Base-by-base conservation (phyloP, 2,888 invertebrate genomes). In the Nymphalis urticae region DNA sequence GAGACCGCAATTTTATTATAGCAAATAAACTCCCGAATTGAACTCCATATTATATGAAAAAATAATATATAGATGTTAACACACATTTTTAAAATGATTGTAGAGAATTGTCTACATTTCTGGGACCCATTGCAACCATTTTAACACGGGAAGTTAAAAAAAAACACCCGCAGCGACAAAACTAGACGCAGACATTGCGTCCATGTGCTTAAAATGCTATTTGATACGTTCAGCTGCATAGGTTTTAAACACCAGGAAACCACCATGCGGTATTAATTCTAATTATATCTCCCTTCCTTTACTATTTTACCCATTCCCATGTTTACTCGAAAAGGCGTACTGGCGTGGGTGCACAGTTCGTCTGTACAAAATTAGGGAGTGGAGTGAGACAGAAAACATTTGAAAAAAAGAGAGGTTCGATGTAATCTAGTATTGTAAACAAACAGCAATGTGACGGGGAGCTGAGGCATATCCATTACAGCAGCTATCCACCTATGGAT, bases 301-400 rank as follows among this genome's bases (percentile, higher is more conserved):
- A 86, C 87, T 92, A 91, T 92, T 58, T 91, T 91, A 81, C 83
- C 81, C 85, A 89, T 89, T 87, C 85, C 86, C 81, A 82, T 92
- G 90, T 92, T 92, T 91, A 90, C 90, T 85, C 85, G 82, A 86
- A 88, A 88, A 90, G 90, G 87, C 90, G 88, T 85, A 86, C 80
- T 85, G 77, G 87, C 89, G 90, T 90, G 90, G 92, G 92, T 88
- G 90, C 82, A 74, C 75, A 72, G 73, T 81, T 84, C 82, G 81
- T 79, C 80, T 64, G 68, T 73, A 87, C 89, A 89, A 89, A 88
- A 90, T 90, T 90, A 84, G 90, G 89, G 88, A 86, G 82, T 73
- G 82, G 90, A 90, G 76, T 83, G 89, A 86, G 91, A 92, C 84
- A 86, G 86, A 87, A 86, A 82, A 81, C 77, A 69, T 75, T 74